Conservation (phyloP, 2,797 vertebrate genomes). For the Anguilla pacifica region DNA sequence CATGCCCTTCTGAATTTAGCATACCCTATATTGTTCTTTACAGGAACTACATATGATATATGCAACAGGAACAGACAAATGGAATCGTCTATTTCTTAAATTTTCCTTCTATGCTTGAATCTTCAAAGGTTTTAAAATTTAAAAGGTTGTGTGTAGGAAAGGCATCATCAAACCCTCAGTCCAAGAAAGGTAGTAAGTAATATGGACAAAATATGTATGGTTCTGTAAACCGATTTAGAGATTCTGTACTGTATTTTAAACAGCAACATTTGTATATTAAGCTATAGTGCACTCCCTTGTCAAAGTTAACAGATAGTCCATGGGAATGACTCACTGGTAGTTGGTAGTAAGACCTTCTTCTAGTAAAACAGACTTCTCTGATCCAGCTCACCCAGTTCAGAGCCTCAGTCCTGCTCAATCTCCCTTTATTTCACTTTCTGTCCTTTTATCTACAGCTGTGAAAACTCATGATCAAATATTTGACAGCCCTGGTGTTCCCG, state of each 20-base stretch:
- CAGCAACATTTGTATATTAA: no score
- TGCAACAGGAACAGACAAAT: neutral
- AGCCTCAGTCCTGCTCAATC: neutral
- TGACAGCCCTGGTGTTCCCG: neutral
- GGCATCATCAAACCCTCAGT: no score
- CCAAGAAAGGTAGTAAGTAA: no score
- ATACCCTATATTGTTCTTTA: neutral
- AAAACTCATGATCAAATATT: neutral
- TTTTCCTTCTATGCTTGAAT: neutral
- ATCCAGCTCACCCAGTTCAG: neutral
- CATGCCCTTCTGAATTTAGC: neutral
- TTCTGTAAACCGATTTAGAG: no score
- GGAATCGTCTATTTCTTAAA: neutral
- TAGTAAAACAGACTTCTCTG: neutral
- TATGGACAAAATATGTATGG: no score
- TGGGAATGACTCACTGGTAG: neutral
- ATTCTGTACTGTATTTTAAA: no score
- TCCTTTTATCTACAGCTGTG: constrained; percentile 23
- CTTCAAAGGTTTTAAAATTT: no score
- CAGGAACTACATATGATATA: no score
- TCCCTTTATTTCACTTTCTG: constrained; percentile 24
- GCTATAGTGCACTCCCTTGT: neutral
- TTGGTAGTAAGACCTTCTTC: neutral
- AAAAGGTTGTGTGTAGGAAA: no score
- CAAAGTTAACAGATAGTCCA: neutral